Conservation (phyloP, 1,140 invertebrate species). For the Cecropterus lyciades region DNA sequence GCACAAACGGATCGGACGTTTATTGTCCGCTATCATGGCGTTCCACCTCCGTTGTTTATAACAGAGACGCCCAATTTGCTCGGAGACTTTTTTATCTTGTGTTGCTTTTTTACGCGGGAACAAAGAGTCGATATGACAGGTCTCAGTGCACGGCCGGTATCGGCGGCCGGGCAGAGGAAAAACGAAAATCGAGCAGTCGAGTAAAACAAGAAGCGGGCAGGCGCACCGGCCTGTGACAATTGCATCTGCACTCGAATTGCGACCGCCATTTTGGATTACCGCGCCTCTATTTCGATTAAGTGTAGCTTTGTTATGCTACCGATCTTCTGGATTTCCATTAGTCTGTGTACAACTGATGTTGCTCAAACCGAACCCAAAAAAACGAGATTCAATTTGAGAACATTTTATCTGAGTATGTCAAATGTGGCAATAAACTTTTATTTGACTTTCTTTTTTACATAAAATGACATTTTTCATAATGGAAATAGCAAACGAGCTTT, state of each 20-base stretch:
- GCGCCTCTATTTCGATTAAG: conserved; percentile 69
- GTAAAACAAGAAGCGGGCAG: conserved; percentile 70
- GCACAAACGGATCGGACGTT: conserved; percentile 75
- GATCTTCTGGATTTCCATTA: conserved; percentile 36
- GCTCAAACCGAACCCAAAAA: conserved; percentile 9
- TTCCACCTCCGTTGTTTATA: conserved; percentile 82
- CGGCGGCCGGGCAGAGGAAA: conserved; percentile 66
- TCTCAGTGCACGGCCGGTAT: conserved; percentile 68
- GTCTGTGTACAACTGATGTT: conserved; percentile 20
- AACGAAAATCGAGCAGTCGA: conserved; percentile 77
- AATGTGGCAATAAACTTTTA: neutral
- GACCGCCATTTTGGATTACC: conserved; percentile 77
- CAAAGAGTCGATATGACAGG: conserved; percentile 81
- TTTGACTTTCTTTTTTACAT: neutral
- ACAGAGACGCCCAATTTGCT: conserved; percentile 82
- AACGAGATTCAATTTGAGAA: conserved; percentile 17
- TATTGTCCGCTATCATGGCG: conserved; percentile 80
- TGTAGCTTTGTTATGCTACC: conserved; percentile 37
- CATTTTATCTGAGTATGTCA: neutral
- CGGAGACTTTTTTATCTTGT: conserved; percentile 78
- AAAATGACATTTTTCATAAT: too few species aligned
- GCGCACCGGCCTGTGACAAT: conserved; percentile 75
- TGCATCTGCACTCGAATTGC: conserved; percentile 72
- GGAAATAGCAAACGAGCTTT: too few species aligned
- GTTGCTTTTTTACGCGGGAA: conserved; percentile 72